phyloP scores from a whole-genome alignment of 2,797 vertebrate species.

The Gadopsis bispinosus region DNA sequence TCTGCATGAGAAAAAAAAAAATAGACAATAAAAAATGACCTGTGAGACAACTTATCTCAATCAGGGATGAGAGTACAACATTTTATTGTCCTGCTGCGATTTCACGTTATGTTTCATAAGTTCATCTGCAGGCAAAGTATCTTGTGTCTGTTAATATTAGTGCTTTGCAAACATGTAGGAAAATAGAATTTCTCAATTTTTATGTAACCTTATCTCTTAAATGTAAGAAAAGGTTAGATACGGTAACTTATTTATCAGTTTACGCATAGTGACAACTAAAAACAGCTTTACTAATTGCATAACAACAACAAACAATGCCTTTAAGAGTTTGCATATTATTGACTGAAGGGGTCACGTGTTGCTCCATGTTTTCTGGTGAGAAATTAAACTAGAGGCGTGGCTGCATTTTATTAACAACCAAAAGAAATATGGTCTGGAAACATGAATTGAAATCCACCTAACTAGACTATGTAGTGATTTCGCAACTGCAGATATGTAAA shows the following conservation, averaged over 20 bases:
- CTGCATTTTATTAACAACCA: neutral
- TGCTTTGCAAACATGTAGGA: neutral
- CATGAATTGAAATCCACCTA: neutral
- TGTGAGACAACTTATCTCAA: neutral
- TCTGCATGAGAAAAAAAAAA: neutral
- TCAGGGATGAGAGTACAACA: neutral
- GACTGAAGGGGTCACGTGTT: neutral
- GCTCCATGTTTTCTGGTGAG: neutral
- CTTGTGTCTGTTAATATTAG: neutral
- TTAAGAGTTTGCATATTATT: neutral
- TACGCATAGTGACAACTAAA: neutral
- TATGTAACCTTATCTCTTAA: neutral
- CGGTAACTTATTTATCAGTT: neutral
- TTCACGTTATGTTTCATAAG: no score
- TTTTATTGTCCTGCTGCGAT: conserved; percentile 4
- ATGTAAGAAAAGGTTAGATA: neutral
- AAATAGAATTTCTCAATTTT: neutral
- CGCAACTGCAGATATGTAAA: conserved; percentile 55
- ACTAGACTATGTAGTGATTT: conserved; percentile 18
- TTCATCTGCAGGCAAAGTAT: neutral
- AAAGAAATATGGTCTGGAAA: conserved; percentile 26
- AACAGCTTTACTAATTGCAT: neutral
- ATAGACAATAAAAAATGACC: conserved; percentile 12
- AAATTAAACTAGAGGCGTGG: conserved; percentile 14
- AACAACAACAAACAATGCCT: neutral